These are phyloP conservation scores for Anarhynchus alexandrinus DNA, from an alignment of 2,113 vertebrate species.

Conservation along the genomic window DNA sequence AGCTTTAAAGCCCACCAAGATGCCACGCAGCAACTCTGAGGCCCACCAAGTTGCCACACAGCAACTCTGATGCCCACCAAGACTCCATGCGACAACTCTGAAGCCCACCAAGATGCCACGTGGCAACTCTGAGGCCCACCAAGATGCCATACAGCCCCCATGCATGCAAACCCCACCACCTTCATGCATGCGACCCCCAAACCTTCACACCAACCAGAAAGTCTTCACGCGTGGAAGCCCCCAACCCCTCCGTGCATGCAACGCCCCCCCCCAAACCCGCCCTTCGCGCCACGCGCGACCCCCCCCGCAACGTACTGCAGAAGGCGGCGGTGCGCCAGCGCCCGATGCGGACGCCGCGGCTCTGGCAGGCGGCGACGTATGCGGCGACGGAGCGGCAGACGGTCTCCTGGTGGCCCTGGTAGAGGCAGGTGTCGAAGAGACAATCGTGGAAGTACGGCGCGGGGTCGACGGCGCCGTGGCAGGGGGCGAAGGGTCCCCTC, in stretches of 20 bases:
- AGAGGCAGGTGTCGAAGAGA: conserved; percentile 53
- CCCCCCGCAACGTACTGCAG: conserved; percentile 73
- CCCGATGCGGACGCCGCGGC: conserved; percentile 30
- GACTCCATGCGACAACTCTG: too few relatives aligned
- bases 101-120: too few relatives aligned
- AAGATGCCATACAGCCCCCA: too few relatives aligned
- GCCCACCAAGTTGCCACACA: too few relatives aligned
- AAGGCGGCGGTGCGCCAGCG: conserved; percentile 76
- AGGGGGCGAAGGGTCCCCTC: conserved; percentile 36
- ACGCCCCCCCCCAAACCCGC: accelerated
- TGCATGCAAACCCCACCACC: too few relatives aligned
- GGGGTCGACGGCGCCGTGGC: conserved; percentile 18
- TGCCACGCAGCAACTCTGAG: too few relatives aligned
- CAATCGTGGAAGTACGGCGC: conserved; percentile 47
- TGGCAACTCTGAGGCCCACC: too few relatives aligned
- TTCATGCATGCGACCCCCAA: accelerated
- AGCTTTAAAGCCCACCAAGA: too few relatives aligned
- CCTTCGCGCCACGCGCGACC: accelerated
- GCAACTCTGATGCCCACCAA: too few relatives aligned
- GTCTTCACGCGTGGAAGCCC: neutral
- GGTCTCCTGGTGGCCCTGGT: neutral
- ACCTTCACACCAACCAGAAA: neutral
- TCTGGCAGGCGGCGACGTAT: neutral
- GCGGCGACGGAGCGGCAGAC: conserved; percentile 60
- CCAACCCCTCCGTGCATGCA: neutral